Evolutionary conservation across 2,888 invertebrate genomes (phyloP).

Genomic region (Blera fallax): DNA sequence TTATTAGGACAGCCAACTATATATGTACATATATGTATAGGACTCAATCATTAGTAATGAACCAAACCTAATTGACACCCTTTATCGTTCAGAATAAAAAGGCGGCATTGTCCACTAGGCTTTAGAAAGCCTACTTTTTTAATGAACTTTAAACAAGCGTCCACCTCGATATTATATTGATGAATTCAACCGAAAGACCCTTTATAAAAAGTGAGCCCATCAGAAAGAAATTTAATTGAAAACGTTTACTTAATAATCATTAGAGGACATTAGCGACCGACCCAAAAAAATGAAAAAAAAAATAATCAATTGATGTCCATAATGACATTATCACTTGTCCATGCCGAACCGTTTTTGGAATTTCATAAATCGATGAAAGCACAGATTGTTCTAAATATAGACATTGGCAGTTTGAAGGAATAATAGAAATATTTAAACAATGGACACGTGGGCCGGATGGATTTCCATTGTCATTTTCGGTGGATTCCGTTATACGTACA

Average conservation of each 20-base stretch:
- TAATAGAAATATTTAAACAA: neutral
- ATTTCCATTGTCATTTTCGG: neutral
- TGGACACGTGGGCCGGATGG: neutral
- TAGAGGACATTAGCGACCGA: neutral
- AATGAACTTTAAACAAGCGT: neutral
- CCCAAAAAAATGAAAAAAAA: neutral
- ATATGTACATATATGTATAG: too few relatives aligned
- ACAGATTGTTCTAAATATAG: neutral
- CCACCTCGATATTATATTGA: neutral
- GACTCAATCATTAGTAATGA: too few relatives aligned
- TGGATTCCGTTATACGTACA: neutral
- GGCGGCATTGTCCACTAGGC: too few relatives aligned
- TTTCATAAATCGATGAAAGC: neutral
- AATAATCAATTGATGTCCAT: conserved; percentile 7
- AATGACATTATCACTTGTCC: neutral
- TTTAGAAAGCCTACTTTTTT: too few relatives aligned
- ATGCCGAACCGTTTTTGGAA: neutral
- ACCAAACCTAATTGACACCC: too few relatives aligned
- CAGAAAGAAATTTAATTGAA: conserved; percentile 8
- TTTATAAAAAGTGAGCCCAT: neutral
- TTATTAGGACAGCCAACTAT: too few relatives aligned
- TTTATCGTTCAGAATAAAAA: too few relatives aligned
- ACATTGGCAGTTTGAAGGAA: neutral
- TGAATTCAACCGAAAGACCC: neutral
- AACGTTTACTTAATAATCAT: neutral